Evolutionary conservation across 1,140 invertebrate species (phyloP).

Genomic region (Cyclina sinensis): DNA sequence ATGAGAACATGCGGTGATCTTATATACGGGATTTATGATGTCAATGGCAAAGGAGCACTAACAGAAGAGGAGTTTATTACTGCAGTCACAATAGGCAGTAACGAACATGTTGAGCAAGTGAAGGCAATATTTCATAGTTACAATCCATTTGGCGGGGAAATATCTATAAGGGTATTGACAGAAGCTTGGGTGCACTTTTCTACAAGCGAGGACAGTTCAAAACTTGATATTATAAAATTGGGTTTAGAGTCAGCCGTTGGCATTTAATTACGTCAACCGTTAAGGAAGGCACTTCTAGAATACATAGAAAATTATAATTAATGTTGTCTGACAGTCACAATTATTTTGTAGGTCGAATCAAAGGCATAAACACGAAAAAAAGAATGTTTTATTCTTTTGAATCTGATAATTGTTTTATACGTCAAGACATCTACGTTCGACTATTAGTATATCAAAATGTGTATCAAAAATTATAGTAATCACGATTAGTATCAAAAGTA

Average conservation of each 20-base stretch:
- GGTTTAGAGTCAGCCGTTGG: background rate
- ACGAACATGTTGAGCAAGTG: background rate
- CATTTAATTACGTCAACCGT: too few species aligned
- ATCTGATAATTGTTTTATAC: too few species aligned
- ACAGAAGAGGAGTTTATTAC: background rate
- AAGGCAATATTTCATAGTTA: background rate
- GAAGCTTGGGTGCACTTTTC: background rate
- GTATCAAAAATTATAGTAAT: too few species aligned
- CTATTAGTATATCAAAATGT: too few species aligned
- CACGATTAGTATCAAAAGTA: too few species aligned
- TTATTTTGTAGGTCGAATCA: too few species aligned
- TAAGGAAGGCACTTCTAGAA: too few species aligned
- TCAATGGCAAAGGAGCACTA: background rate
- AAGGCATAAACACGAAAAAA: too few species aligned
- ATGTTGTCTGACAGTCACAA: too few species aligned
- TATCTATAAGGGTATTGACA: background rate
- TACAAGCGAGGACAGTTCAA: background rate
- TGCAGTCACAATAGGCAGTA: background rate
- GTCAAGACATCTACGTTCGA: too few species aligned
- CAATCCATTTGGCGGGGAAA: background rate
- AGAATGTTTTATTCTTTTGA: too few species aligned
- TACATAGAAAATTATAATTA: too few species aligned
- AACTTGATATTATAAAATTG: background rate
- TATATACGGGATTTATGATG: background rate
- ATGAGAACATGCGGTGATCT: background rate